Evolutionary conservation across 1,140 invertebrate species (phyloP), one percentile per base, ranked within the genome.

Genomic region (Cotesia glomerata): DNA sequence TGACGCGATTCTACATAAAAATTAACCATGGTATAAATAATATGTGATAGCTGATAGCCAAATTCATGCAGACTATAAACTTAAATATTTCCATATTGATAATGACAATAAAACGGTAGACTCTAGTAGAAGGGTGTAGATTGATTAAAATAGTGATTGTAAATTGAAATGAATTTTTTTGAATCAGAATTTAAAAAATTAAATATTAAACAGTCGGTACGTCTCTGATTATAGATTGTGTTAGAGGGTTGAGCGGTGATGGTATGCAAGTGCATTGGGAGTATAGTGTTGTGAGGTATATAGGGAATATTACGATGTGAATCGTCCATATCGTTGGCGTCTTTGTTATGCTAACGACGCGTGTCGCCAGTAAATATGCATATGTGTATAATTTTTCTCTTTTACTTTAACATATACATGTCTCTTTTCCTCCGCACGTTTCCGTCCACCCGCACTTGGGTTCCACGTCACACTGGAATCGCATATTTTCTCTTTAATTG

Each of bases 401-500:
- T 45, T 18, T 32, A 45, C 54, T 64, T 45, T 35, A 62, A 36
- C 64, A 58, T 65, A 18, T 58, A 9, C 59, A 18, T 35, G 34
- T 68, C 51, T 70, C 68, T 59, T 54, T 58, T 59, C 16, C 51
- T 64, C 49, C 45, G 36, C 68, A 49, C 52, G 45, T 71, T 65
- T 59, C 35, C 16, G 32, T 52, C 52, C 52, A 58, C 52, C 52
- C 54, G 34, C 54, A 59, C 49, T 26, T 5, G 7, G 65, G 18
- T 54, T 34, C 34, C 18, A 52, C 16, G 34, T 66, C 45, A 18
- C 58, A 70, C 34, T 65, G 77, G 73, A 74, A 26, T 78, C 79
- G 84, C 83, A 83, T 84, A 86, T 85, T 82, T 85, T 78, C 78
- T 75, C 81, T 81, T 85, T 87, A 87, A 87, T 87, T 87, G 85